phyloP scores from a whole-genome alignment of 37 sponge, comb jelly and placozoan genomes.

The Eunapius fragilis region DNA sequence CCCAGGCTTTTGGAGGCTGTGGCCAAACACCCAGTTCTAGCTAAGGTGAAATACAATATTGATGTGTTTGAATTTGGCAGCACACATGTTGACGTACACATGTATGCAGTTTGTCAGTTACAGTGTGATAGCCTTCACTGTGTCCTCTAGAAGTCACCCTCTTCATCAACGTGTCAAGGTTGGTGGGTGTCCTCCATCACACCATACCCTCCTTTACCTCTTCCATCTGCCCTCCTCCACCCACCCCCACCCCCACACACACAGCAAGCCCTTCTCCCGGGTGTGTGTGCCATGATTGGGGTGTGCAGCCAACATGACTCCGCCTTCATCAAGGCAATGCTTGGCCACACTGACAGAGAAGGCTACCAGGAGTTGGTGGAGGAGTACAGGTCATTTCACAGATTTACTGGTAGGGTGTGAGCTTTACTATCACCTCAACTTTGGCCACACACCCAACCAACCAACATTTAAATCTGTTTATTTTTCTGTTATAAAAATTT shows the following conservation, averaged over 20 bases:
- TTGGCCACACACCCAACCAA: no score
- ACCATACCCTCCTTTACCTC: background rate
- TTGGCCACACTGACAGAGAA: conserved; percentile 39
- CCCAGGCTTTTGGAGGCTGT: background rate
- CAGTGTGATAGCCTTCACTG: background rate
- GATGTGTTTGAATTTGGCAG: background rate
- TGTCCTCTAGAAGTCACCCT: background rate
- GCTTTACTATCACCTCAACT: background rate
- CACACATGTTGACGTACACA: background rate
- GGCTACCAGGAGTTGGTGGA: conserved; percentile 16
- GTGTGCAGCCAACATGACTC: conserved; percentile 18
- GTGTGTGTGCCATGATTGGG: conserved; percentile 38
- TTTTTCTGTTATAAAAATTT: no score
- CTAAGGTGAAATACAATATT: background rate
- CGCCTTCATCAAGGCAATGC: conserved; percentile 49
- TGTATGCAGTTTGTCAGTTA: background rate
- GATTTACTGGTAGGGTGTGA: conserved; percentile 52
- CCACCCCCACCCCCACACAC: no score
- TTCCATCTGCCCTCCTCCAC: no score
- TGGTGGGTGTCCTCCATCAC: background rate
- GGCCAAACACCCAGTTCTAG: background rate
- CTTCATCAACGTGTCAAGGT: background rate
- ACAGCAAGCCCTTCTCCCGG: conserved; percentile 45
- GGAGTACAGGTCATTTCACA: conserved; percentile 37
- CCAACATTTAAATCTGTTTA: no score